A percentile compares a stretch with the other conserved stretches of the same genome.
phyloP scores from a whole-genome alignment of 2,113 vertebrate genomes.

The Corythoichthys haematopterus region DNA sequence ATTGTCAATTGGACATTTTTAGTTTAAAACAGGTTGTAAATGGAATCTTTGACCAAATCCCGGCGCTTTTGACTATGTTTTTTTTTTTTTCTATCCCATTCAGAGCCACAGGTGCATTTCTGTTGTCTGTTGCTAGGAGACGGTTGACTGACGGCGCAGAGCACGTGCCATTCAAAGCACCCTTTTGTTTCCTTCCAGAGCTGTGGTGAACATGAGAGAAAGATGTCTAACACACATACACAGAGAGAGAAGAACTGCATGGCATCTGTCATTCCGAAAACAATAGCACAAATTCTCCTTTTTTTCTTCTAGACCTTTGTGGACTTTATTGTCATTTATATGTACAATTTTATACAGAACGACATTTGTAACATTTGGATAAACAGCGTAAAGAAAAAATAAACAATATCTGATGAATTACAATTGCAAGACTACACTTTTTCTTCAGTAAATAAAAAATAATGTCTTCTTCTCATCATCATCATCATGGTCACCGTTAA shows the following conservation, averaged over 20 bases:
- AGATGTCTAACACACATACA: constrained; percentile 17
- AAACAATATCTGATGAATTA: no score
- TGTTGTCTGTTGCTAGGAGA: constrained; percentile 77
- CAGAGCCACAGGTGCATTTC: constrained; percentile 74
- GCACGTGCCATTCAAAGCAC: constrained; percentile 67
- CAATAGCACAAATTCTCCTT: background rate
- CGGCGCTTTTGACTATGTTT: constrained; percentile 9
- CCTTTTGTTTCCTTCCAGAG: constrained; percentile 67
- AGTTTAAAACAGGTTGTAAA: background rate
- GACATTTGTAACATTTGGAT: no score
- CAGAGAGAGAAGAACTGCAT: background rate
- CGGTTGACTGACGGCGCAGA: constrained; percentile 70
- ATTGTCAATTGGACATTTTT: background rate
- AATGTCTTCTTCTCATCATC: background rate
- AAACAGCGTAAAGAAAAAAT: no score
- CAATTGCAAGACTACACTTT: no score
- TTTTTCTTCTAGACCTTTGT: background rate
- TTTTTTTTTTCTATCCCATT: constrained; percentile 33
- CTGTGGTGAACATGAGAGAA: constrained; percentile 25
- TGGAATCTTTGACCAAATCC: background rate
- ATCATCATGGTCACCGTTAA: background rate
- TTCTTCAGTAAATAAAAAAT: no score
- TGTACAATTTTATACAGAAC: no score
- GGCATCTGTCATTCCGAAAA: background rate
- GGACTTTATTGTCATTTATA: no score